phyloP scores from a whole-genome alignment of 2,113 vertebrate genomes.

The Corapipo altera region DNA sequence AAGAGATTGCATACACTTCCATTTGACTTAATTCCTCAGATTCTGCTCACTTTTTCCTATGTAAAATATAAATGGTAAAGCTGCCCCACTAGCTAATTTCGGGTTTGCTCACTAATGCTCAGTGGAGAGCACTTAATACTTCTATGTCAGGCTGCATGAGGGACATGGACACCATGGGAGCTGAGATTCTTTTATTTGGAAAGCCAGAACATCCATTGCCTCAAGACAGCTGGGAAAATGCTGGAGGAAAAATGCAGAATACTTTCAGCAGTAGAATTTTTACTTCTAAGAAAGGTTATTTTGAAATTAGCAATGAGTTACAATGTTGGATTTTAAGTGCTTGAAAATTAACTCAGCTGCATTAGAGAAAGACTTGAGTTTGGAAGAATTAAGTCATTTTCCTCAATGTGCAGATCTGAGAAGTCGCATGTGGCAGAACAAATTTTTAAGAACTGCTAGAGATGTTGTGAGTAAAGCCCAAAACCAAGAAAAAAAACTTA shows the following conservation, averaged over 20 bases:
- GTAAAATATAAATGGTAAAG: neutral
- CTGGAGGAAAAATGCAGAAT: neutral
- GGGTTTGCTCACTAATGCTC: neutral
- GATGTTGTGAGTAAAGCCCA: neutral
- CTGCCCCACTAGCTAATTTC: neutral
- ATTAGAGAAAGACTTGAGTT: neutral
- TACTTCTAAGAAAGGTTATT: neutral
- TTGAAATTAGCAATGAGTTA: neutral
- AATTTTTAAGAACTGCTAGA: neutral
- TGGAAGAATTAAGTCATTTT: neutral
- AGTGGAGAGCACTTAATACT: neutral
- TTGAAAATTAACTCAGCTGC: neutral
- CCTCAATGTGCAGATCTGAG: neutral
- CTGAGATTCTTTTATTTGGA: neutral
- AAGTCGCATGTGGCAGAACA: neutral
- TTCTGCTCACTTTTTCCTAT: neutral
- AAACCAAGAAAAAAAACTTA: neutral
- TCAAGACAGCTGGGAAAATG: neutral
- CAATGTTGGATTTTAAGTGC: neutral
- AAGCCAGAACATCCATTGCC: neutral
- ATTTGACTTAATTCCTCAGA: neutral
- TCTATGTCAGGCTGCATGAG: neutral
- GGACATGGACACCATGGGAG: neutral
- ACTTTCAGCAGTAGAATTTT: neutral
- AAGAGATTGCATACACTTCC: neutral